Evolutionary conservation across 1,140 invertebrate species (phyloP).

Genomic region (Hyphantria cunea): DNA sequence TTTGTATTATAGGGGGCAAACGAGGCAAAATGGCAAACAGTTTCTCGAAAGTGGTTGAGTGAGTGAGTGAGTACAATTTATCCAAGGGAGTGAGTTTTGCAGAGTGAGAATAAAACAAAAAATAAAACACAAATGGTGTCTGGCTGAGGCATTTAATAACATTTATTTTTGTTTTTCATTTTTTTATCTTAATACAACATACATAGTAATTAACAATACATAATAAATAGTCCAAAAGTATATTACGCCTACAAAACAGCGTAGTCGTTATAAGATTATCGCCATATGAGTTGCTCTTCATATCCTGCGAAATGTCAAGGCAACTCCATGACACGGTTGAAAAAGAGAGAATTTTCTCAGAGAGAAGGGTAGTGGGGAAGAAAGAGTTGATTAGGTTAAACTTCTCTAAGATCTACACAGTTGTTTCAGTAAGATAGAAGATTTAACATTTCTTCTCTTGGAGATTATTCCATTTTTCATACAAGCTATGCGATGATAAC

Average conservation of each 20-base stretch:
- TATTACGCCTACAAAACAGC: constrained; percentile 82
- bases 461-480: constrained; percentile 47
- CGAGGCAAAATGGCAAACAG: no score
- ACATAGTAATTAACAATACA: constrained; percentile 82
- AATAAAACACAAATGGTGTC: constrained; percentile 62
- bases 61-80: no score
- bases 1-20: no score
- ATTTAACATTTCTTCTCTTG: no score
- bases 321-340: constrained; percentile 72
- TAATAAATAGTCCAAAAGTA: constrained; percentile 82
- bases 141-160: constrained; percentile 82
- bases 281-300: constrained; percentile 73
- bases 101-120: background rate
- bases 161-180: constrained; percentile 78
- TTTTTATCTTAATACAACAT: constrained; percentile 81
- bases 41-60: no score
- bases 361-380: constrained; percentile 44
- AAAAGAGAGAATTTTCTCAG: constrained; percentile 67
- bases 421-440: no score
- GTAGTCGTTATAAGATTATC: constrained; percentile 81
- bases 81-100: no score
- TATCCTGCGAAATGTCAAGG: constrained; percentile 62
- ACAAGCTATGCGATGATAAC: constrained; percentile 52
- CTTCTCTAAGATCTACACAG: constrained; percentile 12
- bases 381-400: constrained; percentile 24